Percentiles rank a stretch among this genome's conserved stretches.
Conservation (phyloP, 1,140 invertebrate genomes). For the Agraylea sexmaculata region DNA sequence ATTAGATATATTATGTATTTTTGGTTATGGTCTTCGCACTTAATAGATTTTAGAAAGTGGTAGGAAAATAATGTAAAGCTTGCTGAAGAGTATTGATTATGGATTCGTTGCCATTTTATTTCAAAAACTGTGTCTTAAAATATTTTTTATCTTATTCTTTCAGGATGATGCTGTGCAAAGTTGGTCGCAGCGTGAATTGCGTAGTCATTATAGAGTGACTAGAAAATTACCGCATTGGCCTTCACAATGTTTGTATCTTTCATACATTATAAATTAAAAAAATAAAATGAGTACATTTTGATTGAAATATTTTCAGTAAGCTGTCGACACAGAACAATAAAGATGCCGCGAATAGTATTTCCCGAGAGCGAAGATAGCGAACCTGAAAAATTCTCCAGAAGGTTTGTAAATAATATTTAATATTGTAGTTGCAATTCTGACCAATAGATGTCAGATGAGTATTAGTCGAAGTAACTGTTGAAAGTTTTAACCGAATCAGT, state of each 20-base stretch:
- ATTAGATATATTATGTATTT: background rate
- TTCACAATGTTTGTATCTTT: constrained; percentile 30
- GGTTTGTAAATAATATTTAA: constrained; percentile 22
- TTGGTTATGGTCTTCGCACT: background rate
- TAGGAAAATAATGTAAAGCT: background rate
- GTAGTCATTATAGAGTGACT: constrained; percentile 38
- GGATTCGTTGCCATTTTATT: no score
- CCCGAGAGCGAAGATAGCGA: constrained; percentile 38
- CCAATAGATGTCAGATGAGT: no score
- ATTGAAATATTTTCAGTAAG: constrained; percentile 23
- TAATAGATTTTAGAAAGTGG: background rate
- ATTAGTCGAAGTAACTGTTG: no score
- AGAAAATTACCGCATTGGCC: constrained; percentile 39
- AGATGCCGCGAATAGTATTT: constrained; percentile 39
- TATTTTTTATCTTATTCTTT: constrained; percentile 1
- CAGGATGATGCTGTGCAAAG: constrained; percentile 19
- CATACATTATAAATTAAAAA: background rate
- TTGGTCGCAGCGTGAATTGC: constrained; percentile 33
- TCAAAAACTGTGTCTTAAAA: no score
- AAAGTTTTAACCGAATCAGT: no score
- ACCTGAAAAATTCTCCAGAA: constrained; percentile 38
- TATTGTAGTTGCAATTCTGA: no score
- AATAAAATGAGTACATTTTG: background rate
- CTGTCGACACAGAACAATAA: constrained; percentile 33
- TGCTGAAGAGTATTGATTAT: background rate